These are phyloP conservation scores for Erinaceus europaeus DNA, from an alignment of 2,113 vertebrate species.

Conservation along the genomic window DNA sequence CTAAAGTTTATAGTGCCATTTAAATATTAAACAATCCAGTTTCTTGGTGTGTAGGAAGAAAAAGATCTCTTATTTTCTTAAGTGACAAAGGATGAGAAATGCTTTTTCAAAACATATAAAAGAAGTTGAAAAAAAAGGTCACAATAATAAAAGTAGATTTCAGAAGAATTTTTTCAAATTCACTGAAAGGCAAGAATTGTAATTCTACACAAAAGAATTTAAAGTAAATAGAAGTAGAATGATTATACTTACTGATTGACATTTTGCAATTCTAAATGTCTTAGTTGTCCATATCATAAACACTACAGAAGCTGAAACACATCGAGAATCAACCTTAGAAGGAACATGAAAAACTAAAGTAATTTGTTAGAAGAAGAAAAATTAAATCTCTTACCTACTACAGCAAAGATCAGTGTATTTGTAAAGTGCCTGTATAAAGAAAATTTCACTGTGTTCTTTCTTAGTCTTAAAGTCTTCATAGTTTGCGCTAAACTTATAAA, in stretches of 20 bases:
- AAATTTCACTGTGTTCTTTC: conserved; percentile 90
- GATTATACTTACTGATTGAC: conserved; percentile 87
- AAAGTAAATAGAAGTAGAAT: conserved; percentile 20
- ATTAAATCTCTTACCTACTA: conserved; percentile 85
- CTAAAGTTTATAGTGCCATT: not conserved
- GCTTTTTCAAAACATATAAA: not conserved
- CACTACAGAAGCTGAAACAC: conserved; percentile 86
- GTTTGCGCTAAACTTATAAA: conserved; percentile 93
- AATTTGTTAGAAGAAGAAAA: not conserved
- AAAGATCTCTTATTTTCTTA: not conserved
- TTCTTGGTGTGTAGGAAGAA: not conserved
- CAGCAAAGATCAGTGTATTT: conserved; percentile 90
- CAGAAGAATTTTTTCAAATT: conserved; percentile 3
- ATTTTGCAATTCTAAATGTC: conserved; percentile 87
- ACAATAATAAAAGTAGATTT: not conserved
- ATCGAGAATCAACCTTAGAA: conserved; percentile 64
- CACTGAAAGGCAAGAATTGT: conserved; percentile 13
- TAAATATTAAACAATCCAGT: not conserved
- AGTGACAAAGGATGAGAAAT: not conserved
- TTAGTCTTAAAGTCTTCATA: conserved; percentile 90
- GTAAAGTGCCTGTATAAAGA: conserved; percentile 93
- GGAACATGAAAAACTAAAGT: not conserved
- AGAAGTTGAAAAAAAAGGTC: conserved; percentile 15
- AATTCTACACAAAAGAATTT: conserved; percentile 22
- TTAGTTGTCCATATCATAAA: conserved; percentile 91